These are phyloP conservation scores for Phrynocephalus guinanensis DNA, from an alignment of 2,797 vertebrate genomes.

Conservation along the genomic window DNA sequence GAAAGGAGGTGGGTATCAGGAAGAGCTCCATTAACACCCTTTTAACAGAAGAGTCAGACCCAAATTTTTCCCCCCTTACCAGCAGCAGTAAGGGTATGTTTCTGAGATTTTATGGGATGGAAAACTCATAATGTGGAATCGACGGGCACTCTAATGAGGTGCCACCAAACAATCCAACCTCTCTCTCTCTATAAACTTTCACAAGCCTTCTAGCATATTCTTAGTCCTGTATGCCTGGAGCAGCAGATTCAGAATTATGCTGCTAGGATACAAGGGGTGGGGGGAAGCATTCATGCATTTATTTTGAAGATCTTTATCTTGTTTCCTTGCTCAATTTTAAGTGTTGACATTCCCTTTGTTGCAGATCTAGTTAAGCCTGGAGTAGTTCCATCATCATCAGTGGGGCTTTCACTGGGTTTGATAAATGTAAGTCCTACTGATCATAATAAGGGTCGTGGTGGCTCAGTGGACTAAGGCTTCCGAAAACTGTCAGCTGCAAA, in stretches of 20 bases:
- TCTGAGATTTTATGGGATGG: slow-evolving; percentile 6
- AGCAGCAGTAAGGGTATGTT: background rate
- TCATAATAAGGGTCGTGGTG: too few relatives aligned
- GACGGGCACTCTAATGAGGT: slow-evolving; percentile 27
- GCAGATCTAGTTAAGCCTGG: too few relatives aligned
- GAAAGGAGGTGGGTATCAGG: background rate
- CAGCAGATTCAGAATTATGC: too few relatives aligned
- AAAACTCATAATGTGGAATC: background rate
- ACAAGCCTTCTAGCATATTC: background rate
- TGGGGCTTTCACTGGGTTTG: too few relatives aligned
- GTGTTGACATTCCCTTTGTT: too few relatives aligned
- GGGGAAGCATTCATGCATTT: background rate
- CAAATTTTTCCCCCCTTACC: background rate
- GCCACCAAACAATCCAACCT: background rate
- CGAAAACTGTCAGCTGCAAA: too few relatives aligned
- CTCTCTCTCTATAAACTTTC: too few relatives aligned
- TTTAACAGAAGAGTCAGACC: slow-evolving; percentile 9
- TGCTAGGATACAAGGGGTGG: background rate
- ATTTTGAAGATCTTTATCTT: background rate
- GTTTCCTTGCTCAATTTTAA: too few relatives aligned
- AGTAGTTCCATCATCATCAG: too few relatives aligned
- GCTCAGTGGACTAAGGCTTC: too few relatives aligned
- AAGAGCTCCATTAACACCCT: slow-evolving; percentile 17
- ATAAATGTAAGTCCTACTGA: too few relatives aligned
- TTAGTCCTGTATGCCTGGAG: background rate